A percentile compares a stretch with the other conserved stretches of the same genome.
phyloP scores from a whole-genome alignment of 2,797 vertebrate species.

The Zalophus californianus region DNA sequence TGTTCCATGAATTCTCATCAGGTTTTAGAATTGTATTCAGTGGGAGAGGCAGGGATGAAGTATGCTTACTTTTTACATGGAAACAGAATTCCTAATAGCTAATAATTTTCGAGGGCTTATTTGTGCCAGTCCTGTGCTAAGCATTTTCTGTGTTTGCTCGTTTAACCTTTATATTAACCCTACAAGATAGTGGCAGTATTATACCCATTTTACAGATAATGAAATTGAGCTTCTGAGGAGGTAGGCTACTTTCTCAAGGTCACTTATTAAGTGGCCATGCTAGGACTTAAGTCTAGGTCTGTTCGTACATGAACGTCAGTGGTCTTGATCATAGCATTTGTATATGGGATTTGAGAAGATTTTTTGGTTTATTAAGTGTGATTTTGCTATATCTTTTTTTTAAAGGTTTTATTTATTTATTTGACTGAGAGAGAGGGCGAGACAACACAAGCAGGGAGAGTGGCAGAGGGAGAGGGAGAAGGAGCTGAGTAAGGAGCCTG shows the following conservation, averaged over 20 bases:
- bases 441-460: too few relatives aligned
- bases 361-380: conserved; percentile 37
- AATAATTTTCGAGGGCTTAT: conserved; percentile 54
- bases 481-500: too few relatives aligned
- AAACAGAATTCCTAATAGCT: conserved; percentile 47
- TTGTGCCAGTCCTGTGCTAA: conserved; percentile 34
- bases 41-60: not conserved
- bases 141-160: conserved; percentile 38
- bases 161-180: conserved; percentile 35
- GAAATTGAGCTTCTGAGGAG: conserved; percentile 13
- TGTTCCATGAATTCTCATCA: not conserved
- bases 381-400: conserved; percentile 8
- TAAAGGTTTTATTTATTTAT: too few relatives aligned
- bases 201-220: conserved; percentile 32
- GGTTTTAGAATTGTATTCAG: conserved; percentile 58
- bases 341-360: conserved; percentile 49
- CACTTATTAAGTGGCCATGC: not conserved
- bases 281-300: conserved; percentile 12
- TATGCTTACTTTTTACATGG: conserved; percentile 18
- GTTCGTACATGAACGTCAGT: conserved; percentile 20
- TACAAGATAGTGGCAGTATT: conserved; percentile 25
- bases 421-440: too few relatives aligned
- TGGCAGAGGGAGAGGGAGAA: too few relatives aligned
- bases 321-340: not conserved
- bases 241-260: conserved; percentile 55